These are phyloP conservation scores for Bovichtus variegatus DNA, from an alignment of 2,797 vertebrate species.

Conservation along the genomic window DNA sequence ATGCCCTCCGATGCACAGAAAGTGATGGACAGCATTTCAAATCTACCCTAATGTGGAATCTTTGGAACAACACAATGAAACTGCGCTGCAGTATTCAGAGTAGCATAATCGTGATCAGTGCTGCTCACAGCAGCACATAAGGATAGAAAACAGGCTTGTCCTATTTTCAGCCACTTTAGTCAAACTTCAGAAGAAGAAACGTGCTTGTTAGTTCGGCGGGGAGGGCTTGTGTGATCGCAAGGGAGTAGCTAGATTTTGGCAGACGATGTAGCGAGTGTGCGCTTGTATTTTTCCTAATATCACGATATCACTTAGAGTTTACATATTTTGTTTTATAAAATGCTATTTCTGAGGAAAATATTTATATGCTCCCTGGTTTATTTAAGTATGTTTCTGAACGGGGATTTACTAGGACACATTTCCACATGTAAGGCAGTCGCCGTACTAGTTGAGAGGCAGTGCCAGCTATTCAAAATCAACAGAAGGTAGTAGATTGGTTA, in stretches of 20 bases:
- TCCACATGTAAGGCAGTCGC: not conserved
- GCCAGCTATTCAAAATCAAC: not conserved
- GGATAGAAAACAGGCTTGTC: constrained; percentile 14
- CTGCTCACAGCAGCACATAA: constrained; percentile 5
- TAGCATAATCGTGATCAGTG: constrained; percentile 20
- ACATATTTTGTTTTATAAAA: constrained; percentile 10
- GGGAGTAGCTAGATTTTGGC: constrained; percentile 18
- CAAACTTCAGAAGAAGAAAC: constrained; percentile 40
- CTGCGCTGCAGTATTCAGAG: constrained; percentile 8
- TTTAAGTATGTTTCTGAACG: constrained; percentile 1
- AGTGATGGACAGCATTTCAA: not conserved
- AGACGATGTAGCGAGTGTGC: not conserved
- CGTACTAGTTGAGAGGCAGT: not conserved
- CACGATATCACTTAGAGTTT: not conserved
- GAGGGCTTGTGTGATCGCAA: constrained; percentile 5
- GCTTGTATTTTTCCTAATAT: constrained; percentile 4
- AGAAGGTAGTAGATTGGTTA: not conserved
- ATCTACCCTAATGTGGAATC: not conserved
- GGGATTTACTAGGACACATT: constrained; percentile 2
- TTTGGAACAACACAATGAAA: not conserved
- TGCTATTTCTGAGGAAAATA: not conserved
- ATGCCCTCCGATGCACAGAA: not conserved
- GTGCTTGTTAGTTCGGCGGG: constrained; percentile 5
- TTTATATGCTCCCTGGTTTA: not conserved
- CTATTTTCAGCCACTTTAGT: constrained; percentile 50